Conservation (phyloP, 2,888 invertebrate genomes). For the Pomacea canaliculata region DNA sequence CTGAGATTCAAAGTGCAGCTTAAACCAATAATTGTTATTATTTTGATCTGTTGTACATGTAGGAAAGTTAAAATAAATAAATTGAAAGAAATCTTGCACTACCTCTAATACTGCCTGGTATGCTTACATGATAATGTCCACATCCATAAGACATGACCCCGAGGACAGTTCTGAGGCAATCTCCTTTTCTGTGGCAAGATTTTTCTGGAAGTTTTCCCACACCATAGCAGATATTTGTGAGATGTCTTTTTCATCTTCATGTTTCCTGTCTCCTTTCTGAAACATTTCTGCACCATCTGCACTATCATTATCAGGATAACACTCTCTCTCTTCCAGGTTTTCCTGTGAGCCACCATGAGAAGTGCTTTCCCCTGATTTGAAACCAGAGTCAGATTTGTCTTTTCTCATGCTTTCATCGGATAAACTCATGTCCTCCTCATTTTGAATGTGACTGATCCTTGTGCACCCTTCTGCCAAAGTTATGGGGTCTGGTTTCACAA, state of each 20-base stretch:
- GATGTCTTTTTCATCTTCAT: not conserved
- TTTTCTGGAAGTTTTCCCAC: conserved; percentile 15
- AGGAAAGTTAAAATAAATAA: too few relatives aligned
- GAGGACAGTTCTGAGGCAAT: conserved; percentile 27
- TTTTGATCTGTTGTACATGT: too few relatives aligned
- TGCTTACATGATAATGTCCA: conserved; percentile 4
- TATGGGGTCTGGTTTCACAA: not conserved
- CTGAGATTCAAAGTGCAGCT: too few relatives aligned
- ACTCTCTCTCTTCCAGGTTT: not conserved
- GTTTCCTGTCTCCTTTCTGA: not conserved
- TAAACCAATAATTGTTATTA: too few relatives aligned
- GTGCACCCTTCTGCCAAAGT: not conserved
- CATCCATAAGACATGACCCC: conserved; percentile 35
- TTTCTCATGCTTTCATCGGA: not conserved
- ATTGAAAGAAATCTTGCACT: too few relatives aligned
- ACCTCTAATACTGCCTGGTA: not conserved
- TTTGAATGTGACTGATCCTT: not conserved
- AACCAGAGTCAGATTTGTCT: not conserved
- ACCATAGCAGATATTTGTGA: not conserved
- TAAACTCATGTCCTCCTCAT: conserved; percentile 9
- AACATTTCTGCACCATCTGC: not conserved
- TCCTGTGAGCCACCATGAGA: not conserved
- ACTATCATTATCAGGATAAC: not conserved
- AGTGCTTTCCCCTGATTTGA: not conserved
- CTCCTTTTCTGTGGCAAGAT: conserved; percentile 20